These are phyloP conservation scores for Otus sunia DNA, from an alignment of 2,113 vertebrate genomes.

Conservation along the genomic window DNA sequence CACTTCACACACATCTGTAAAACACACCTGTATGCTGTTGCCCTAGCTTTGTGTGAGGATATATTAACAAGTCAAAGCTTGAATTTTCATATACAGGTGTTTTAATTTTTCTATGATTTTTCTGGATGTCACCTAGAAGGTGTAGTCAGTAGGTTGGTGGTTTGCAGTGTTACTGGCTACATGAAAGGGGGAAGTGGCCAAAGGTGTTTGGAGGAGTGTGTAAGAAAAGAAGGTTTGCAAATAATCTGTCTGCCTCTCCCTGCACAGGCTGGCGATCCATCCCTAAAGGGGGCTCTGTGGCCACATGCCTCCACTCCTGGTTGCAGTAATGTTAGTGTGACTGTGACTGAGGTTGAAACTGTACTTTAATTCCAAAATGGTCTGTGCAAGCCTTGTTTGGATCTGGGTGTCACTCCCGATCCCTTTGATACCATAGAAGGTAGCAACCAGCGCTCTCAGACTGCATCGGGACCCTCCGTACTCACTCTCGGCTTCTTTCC, in stretches of 20 bases:
- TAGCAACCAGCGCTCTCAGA: neutral
- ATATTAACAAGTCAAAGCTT: neutral
- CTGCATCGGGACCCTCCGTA: neutral
- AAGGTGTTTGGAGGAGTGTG: neutral
- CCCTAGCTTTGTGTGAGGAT: neutral
- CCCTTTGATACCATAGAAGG: fast-evolving
- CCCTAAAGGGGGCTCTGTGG: neutral
- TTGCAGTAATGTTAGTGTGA: neutral
- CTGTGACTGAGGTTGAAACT: neutral
- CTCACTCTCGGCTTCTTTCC: neutral
- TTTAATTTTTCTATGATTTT: neutral
- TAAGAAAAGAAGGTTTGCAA: neutral
- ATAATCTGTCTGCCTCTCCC: neutral
- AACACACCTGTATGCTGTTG: neutral
- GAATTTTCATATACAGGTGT: neutral
- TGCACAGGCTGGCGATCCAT: neutral
- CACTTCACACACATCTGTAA: neutral
- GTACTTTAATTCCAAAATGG: neutral
- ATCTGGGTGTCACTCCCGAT: neutral
- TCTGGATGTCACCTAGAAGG: neutral
- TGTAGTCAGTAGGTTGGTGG: neutral
- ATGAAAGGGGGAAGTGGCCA: neutral
- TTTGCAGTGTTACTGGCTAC: neutral
- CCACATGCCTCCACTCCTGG: fast-evolving
- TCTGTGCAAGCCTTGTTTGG: neutral